phyloP scores from a whole-genome alignment of 2,888 invertebrate genomes.

The Serripes groenlandicus region DNA sequence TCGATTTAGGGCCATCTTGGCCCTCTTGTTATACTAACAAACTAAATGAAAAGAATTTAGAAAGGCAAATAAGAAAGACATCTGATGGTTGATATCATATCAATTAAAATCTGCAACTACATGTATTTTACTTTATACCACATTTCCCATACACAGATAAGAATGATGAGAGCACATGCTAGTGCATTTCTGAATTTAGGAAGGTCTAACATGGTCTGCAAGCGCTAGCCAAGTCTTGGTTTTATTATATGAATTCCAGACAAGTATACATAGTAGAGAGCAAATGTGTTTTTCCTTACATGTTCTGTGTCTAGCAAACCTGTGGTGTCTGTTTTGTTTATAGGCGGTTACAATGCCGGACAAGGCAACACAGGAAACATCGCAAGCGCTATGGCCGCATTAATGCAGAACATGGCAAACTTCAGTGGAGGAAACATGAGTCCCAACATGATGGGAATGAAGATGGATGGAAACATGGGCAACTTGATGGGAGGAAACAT shows the following conservation, averaged over 20 bases:
- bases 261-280: too few relatives aligned
- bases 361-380: slow-evolving; percentile 32
- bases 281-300: slow-evolving; percentile 3
- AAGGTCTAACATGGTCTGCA: too few relatives aligned
- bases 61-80: too few relatives aligned
- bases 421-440: slow-evolving; percentile 57
- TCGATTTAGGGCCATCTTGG: not conserved
- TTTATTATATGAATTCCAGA: not conserved
- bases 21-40: not conserved
- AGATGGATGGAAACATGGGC: slow-evolving; percentile 33
- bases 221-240: not conserved
- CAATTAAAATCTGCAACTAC: too few relatives aligned
- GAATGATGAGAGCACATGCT: too few relatives aligned
- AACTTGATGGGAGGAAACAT: slow-evolving; percentile 42
- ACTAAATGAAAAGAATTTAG: too few relatives aligned
- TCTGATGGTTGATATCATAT: too few relatives aligned
- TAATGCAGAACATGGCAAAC: slow-evolving; percentile 62
- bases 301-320: slow-evolving; percentile 11
- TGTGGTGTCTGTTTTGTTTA: slow-evolving; percentile 56
- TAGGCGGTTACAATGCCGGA: slow-evolving; percentile 48
- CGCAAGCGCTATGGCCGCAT: slow-evolving; percentile 29
- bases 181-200: too few relatives aligned
- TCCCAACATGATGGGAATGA: slow-evolving; percentile 28
- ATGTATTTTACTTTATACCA: too few relatives aligned
- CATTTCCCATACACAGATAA: too few relatives aligned